Base-by-base conservation (phyloP, 2,797 vertebrate genomes). In the Denticeps clupeoides region DNA sequence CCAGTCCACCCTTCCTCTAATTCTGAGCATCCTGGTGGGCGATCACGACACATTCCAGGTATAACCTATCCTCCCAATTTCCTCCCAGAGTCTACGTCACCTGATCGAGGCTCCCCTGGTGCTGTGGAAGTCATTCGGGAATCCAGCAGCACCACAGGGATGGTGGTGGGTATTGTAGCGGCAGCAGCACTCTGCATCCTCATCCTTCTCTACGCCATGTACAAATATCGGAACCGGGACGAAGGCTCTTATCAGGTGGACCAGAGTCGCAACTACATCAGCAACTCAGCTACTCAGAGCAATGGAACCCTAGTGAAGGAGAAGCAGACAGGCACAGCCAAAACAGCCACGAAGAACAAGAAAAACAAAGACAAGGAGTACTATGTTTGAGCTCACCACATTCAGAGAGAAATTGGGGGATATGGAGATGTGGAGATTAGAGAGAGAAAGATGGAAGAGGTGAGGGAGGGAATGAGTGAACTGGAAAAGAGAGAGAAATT, bases 351-450 rank as follows among this genome's bases (percentile, higher is more conserved):
- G 72, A 95, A 93, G 75, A 87, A 85, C 80, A 91, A 93, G 80
- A 93, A 92, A 70, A 93, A 94, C 82, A 95, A 95, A 70, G 91
- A 95, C 80, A 94, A 94, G 67, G 91, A 94, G 74, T 94, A 94
- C 69, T 95, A 94, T 60, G 91, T 95, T 67, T 95, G 88, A 92
- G 74, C 55, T 54, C 52, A 60, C 40, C 37, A 61, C 18, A 21
- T n/a, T n/a, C n/a, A n/a, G n/a, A n/a, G n/a, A n/a, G n/a, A n/a
- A n/a, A n/a, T n/a, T n/a, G 32, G 7, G 37, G 45, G 46, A 45
- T 49, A 49, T 12, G 4, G 38, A 27, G 47, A n/a, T n/a, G n/a
- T n/a, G 19, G 3, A 19, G 23, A 42, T 31, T 40, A 27, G 22
- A 42, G 42, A 31, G 23, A 38, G 31, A 32, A 33, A 7, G 21